Percentiles rank a stretch among this genome's conserved stretches.
phyloP scores from a whole-genome alignment of 2,113 vertebrate genomes.

The Lamprotornis superbus region DNA sequence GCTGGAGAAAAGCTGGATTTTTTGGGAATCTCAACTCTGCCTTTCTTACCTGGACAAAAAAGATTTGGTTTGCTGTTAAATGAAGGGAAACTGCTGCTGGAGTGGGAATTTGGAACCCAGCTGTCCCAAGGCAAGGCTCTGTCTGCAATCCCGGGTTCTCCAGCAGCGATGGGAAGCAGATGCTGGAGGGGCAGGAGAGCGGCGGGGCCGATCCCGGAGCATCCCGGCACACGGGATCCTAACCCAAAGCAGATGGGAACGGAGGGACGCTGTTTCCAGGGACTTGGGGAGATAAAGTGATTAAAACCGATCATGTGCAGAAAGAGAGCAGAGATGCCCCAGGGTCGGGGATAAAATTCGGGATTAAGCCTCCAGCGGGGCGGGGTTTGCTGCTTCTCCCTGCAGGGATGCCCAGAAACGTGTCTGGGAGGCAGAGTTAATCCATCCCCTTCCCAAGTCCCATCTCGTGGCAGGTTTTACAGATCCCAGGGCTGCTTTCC shows the following conservation, averaged over 20 bases:
- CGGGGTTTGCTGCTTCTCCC: not conserved
- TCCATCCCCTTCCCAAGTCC: not conserved
- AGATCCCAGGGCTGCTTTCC: slow-evolving; percentile 13
- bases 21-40: not conserved
- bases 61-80: not conserved
- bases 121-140: not conserved
- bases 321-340: not conserved
- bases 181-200: slow-evolving; percentile 18
- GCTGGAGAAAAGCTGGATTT: not conserved
- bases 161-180: slow-evolving; percentile 61
- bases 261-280: not conserved
- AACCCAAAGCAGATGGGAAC: slow-evolving; percentile 68
- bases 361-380: not conserved
- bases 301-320: not conserved
- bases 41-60: not conserved
- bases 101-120: not conserved
- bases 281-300: not conserved
- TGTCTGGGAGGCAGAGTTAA: slow-evolving; percentile 4
- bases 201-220: slow-evolving; percentile 23
- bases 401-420: not conserved
- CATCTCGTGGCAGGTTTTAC: slow-evolving; percentile 1
- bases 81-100: not conserved
- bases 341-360: not conserved
- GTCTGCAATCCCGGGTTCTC: not conserved
- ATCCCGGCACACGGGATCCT: slow-evolving; percentile 42